Evolutionary conservation across 1,140 invertebrate species (phyloP), one percentile per base, ranked within the genome.

Genomic region (Hesperophylax magnus): DNA sequence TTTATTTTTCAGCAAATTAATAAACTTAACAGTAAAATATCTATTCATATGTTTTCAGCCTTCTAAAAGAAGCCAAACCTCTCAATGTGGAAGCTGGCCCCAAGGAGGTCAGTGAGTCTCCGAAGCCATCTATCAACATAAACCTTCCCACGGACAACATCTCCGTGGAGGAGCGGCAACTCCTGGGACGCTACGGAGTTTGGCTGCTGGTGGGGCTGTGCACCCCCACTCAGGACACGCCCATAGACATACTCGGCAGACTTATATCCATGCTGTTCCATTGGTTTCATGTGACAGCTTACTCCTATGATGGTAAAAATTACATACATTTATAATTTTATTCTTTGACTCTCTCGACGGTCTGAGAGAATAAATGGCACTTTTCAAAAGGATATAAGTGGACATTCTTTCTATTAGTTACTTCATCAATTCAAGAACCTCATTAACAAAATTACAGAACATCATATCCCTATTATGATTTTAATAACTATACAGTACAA

Each of bases 241-340:
- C 96, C 6, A 90, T 95, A 86, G 96, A 98, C 88, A 94, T 97
- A 47, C 91, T 99, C 52, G 97, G 98, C 20, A 92, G 98, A 84
- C 92, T 99, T 83, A 91, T 99, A 31, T 96, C 97, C 76, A 98
- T 98, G 92, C 92, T 99, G 76, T 99, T 99, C 91, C 97, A 99
- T 89, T 99, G 98, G 98, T 99, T 99, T 91, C 96, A 99, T 91
- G 95, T 98, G 80, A 99, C 98, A 47, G 97, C 97, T 9, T 98
- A 97, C 89, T 94, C 98, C 18, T 98, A 97, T 86, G 97, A 98
- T 91, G 97, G 97, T 97, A 87, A 90, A 39, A 1, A 9, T 39
- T 39, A 39, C 34, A 39, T 5, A 39, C 7, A n/a, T n/a, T n/a
- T n/a, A 39, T 39, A 5, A 39, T 39, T 39, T 39, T 31, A 31